Conservation (phyloP, 2,888 invertebrate genomes). For the Criorhina ranunculi region DNA sequence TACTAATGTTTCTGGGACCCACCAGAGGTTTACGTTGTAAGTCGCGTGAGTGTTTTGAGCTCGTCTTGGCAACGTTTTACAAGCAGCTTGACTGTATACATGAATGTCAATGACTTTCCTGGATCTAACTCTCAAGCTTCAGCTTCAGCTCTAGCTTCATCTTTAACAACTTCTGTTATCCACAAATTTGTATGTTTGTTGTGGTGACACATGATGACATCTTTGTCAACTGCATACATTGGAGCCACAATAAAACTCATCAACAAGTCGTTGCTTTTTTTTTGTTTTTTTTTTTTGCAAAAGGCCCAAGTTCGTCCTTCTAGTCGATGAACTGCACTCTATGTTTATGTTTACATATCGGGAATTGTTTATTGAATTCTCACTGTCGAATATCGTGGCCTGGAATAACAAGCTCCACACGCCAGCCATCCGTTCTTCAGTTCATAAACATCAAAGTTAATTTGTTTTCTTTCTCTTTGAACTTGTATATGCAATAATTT, state of each 20-base stretch:
- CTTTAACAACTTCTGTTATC: conserved; percentile 7
- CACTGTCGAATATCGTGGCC: background rate
- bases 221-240: conserved; percentile 8
- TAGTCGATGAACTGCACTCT: background rate
- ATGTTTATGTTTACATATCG: conserved; percentile 29
- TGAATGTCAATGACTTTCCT: too few species aligned
- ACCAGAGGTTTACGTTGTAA: too few species aligned
- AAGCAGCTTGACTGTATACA: too few species aligned
- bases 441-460: conserved; percentile 34
- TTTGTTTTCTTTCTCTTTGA: conserved; percentile 34
- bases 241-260: background rate
- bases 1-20: too few species aligned
- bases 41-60: too few species aligned
- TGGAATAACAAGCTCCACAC: conserved; percentile 23
- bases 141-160: too few species aligned
- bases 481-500: conserved; percentile 22
- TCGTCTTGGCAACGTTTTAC: too few species aligned
- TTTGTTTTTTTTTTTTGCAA: too few species aligned
- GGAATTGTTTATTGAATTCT: conserved; percentile 10
- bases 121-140: too few species aligned
- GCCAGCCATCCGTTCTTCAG: conserved; percentile 31
- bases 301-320: background rate
- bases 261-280: conserved; percentile 45
- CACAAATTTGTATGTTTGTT: conserved; percentile 7
- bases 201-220: conserved; percentile 10